Percentiles rank a stretch among this genome's conserved stretches.
Evolutionary conservation across 2,113 vertebrate genomes (phyloP).

Genomic region (mouse (Mus musculus)): GRCm39 chr2:136184001-136184500

Average conservation of each 20-base stretch:
- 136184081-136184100: background rate
- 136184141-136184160: background rate
- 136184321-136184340: background rate
- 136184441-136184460: background rate
- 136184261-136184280: background rate
- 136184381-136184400: conserved; percentile 16
- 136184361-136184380: background rate
- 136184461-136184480: background rate
- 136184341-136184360: background rate
- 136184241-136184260: background rate
- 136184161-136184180: background rate
- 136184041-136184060: too few species aligned
- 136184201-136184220: background rate
- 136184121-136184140: background rate
- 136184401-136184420: background rate
- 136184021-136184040: background rate
- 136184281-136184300: conserved; percentile 31
- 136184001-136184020: background rate
- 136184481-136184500: background rate
- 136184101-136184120: background rate
- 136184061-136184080: background rate
- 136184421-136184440: background rate
- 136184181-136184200: background rate
- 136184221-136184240: background rate
- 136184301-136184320: background rate